Evolutionary conservation across 2,888 invertebrate genomes (phyloP).

Genomic region (Dryomyza anilis): DNA sequence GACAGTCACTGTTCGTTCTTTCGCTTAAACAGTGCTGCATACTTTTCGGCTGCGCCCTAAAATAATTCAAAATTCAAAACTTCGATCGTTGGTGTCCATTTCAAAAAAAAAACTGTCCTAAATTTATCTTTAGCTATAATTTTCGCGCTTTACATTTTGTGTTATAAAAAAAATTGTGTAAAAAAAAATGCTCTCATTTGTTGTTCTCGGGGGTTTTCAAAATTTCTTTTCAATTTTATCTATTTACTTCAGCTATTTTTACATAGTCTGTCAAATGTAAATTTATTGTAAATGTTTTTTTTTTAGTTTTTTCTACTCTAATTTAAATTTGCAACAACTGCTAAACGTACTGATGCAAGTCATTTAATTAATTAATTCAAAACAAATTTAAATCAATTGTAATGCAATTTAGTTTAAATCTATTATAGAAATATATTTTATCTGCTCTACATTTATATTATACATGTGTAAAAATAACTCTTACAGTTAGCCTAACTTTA

Average conservation of each 20-base stretch:
- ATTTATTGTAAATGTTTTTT: slow-evolving; percentile 1
- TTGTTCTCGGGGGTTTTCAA: too few species aligned
- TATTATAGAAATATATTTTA: not conserved
- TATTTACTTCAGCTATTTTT: not conserved
- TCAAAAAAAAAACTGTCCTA: too few species aligned
- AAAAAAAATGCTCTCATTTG: too few species aligned
- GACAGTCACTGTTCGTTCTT: too few species aligned
- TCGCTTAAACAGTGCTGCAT: too few species aligned
- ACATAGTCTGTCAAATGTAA: not conserved
- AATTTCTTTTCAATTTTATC: too few species aligned
- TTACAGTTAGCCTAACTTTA: slow-evolving; percentile 9
- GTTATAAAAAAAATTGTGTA: too few species aligned
- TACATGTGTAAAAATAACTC: not conserved
- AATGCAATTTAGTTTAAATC: slow-evolving; percentile 24
- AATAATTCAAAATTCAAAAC: too few species aligned
- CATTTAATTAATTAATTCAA: slow-evolving; percentile 5
- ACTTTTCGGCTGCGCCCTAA: not conserved
- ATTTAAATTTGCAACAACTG: not conserved
- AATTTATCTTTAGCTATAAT: too few species aligned
- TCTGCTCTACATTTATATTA: not conserved
- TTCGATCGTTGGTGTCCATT: too few species aligned
- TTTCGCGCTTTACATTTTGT: too few species aligned
- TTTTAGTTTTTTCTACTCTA: slow-evolving; percentile 44
- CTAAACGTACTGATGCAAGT: slow-evolving; percentile 18
- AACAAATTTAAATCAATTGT: not conserved